Base-by-base conservation (phyloP, 1,140 invertebrate genomes). In the Araneus ventricosus region DNA sequence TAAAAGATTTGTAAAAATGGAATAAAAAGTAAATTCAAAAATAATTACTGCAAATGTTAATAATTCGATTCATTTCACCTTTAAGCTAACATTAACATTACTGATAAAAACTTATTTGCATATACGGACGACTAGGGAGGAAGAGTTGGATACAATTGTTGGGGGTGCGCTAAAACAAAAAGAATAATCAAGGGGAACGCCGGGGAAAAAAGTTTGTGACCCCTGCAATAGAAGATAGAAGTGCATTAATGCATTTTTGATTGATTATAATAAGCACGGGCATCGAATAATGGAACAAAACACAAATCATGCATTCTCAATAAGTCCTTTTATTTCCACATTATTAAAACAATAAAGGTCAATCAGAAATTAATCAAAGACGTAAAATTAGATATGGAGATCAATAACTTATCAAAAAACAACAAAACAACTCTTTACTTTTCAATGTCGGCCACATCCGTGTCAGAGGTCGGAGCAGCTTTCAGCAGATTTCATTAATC, bases 401-500 rank as follows among this genome's bases (percentile, higher is more conserved):
- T 34, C 70, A 37, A 75, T 75, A 30, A 75, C 14, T 75, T 75
- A 14, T 14, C 17, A 20, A 5, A 20, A 75, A 75, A 37, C 4
- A 4, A 20, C 14, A n/a, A n/a, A n/a, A n/a, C 37, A 27, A 17
- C 34, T 75, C n/a, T n/a, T n/a, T n/a, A 17, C 30, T 34, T 30
- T 34, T n/a, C n/a, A n/a, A n/a, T n/a, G n/a, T n/a, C n/a, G n/a
- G n/a, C 20, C 27, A 75, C 17, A 22, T 75, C 70, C 70, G 59
- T 39, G 87, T 88, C 39, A 52, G 39, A 52, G 87, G 87, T 41
- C 87, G 34, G 7, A 57, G 6, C n/a, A 75, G 61, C 87, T 70
- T 75, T 88, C 87, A 88, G 10, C 87, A 75, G 20, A 27, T 88
- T 52, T 30, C 63, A 88, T 88, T 70, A 88, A 88, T 88, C 63